Evolutionary conservation across 2,888 invertebrate species (phyloP).

Genomic region (Drosophila melanosoma): DNA sequence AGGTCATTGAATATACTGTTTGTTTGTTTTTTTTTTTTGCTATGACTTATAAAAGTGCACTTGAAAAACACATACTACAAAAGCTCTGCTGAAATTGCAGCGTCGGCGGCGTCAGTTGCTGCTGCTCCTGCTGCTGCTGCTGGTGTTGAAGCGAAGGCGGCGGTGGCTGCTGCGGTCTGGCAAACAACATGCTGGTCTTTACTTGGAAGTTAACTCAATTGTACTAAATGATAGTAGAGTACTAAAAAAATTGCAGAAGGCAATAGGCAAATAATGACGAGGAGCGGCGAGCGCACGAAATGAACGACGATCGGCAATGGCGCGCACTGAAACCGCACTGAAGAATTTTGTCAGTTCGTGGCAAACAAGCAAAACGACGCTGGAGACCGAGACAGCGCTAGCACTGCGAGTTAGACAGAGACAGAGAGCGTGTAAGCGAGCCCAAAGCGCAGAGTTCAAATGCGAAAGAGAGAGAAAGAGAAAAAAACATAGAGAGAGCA

Average conservation of each 20-base stretch:
- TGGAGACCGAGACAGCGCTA: constrained; percentile 25
- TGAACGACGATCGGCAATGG: constrained; percentile 69
- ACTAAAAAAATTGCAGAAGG: constrained; percentile 56
- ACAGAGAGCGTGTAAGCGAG: constrained; percentile 30
- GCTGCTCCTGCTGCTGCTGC: constrained; percentile 46
- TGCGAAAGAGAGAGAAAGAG: constrained; percentile 17
- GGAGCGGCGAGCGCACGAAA: constrained; percentile 67
- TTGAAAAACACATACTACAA: constrained; percentile 70
- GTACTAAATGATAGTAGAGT: constrained; percentile 11
- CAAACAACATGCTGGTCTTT: constrained; percentile 72
- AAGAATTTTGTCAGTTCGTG: constrained; percentile 63
- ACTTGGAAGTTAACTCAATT: constrained; percentile 52
- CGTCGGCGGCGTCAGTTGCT: constrained; percentile 52
- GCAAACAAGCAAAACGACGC: constrained; percentile 38
- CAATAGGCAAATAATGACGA: constrained; percentile 17
- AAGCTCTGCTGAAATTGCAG: constrained; percentile 61
- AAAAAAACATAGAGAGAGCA: constrained; percentile 3
- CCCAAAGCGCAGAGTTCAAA: constrained; percentile 44
- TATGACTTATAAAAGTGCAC: constrained; percentile 34
- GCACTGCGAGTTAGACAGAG: constrained; percentile 19
- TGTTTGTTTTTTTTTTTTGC: not conserved
- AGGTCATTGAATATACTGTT: constrained; percentile 43
- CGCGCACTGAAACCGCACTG: constrained; percentile 76
- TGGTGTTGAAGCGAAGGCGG: constrained; percentile 42
- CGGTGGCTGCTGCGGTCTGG: constrained; percentile 65